Evolutionary conservation across 2,113 vertebrate species (phyloP), one percentile per base, ranked within the genome.

Genomic region (Amphiprion ocellaris): DNA sequence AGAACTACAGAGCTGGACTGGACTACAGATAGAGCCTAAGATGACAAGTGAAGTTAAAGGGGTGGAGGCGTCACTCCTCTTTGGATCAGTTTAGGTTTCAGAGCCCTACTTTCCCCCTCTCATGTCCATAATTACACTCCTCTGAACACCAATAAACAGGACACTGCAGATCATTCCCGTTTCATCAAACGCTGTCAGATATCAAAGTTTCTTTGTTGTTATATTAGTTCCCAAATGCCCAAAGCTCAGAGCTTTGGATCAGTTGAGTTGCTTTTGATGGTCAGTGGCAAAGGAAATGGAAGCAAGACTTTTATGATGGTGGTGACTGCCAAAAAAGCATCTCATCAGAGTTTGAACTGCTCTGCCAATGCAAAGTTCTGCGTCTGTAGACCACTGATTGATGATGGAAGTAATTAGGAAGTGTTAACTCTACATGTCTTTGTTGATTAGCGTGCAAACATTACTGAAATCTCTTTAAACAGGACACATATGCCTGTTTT

Each of bases 171-270:
- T 69, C 28, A 37, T 55, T 66, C 33, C 62, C 59, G 44, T 77
- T 70, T 83, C 28, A 77, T 77, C 64, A 59, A 28, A 4, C 7
- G 0, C 68, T 74, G 80, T 64, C 62, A 37, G 46, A 72, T 63
- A 86, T 78, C 63, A 81, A 77, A 65, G 46, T 64, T 61, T 53
- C 64, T 63, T 7, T 81, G 66, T 79, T 75, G 68, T 68, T 71
- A 49, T 64, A 37, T 71, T 74, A 83, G 63, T 70, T 68, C 56
- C 79, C 61, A 72, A 59, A 81, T 46, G 68, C 41, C 63, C 39
- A 76, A 53, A 66, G 68, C 60, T 49, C 33, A 14, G 56, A 49
- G 68, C 6, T 17, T 17, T 39, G 47, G 47, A 77, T 67, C 56
- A 46, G 60, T 66, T 33, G 53, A 80, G 37, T 6, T 46, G 53